Base-by-base conservation (phyloP, 2,797 vertebrate species). In the Steatocranus sp. region DNA sequence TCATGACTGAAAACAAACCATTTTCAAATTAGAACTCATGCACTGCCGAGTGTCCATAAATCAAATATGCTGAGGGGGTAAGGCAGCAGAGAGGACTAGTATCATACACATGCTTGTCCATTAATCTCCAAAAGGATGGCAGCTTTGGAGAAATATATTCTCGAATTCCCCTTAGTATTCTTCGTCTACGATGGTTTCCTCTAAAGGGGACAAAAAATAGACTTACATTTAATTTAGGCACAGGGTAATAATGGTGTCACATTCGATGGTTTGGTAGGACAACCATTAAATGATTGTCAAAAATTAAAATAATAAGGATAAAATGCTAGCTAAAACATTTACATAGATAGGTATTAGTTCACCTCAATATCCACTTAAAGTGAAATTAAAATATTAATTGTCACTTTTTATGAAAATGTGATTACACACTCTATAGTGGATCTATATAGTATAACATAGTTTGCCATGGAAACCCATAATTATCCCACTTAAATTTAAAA, bases 1-100 rank as follows among this genome's bases (percentile, higher is more conserved):
- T 95, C 94, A 94, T 95, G 91, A 93, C 86, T 91, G 93, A 96
- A 96, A 96, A 96, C 94, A 96, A 96, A 95, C 93, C 93, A 86
- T 86, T 89, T 90, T 94, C 89, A 94, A 94, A 95, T 94, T 94
- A 95, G 94, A 94, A 91, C 91, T 94, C 94, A 90, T 87, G 93
- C 91, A 88, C 94, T 92, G 93, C 87, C 90, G 93, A 91, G 91
- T 93, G 94, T 95, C 94, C 94, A 96, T 96, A 96, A 96, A 96
- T 96, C 96, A 96, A 79, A 36, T 15, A 50, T 6, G 80, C 85
- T 83, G 93, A 94, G 91, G 89, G 84, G 84, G 89, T 87, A 75
- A 92, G 88, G 89, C 79, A 32, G 86, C 36, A 49, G 87, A 86
- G 92, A 92, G 87, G 84, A 93, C 88, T 90, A 66, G 87, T 89